Base-by-base conservation (phyloP, 2,113 vertebrate species). In the Lipophrys pholis region DNA sequence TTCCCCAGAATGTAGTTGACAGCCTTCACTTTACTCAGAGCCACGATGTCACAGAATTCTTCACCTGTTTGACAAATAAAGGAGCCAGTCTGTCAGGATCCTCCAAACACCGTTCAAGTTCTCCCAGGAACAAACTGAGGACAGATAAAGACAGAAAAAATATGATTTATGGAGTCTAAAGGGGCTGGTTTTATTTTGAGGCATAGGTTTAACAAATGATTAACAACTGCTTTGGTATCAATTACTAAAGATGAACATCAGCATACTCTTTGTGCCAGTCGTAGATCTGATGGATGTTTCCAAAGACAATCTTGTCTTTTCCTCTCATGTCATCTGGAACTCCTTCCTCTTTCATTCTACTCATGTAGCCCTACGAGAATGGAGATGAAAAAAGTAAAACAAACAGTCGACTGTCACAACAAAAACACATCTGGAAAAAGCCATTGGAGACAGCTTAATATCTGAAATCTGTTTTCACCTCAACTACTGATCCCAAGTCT, bases 221-320 rank as follows among this genome's bases (percentile, higher is more conserved):
- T 2, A 30, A 4, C 21, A 30, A 30, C 21, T 30, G 21, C 4
- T 30, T 30, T 30, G 21, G 21, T 30, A 30, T 30, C 21, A 30
- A 30, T 30, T 30, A 30, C 21, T 30, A 30, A 30, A 30, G 12
- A 41, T 62, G 14, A 48, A 1, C 8, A 38, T 38, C 6, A 35
- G 91, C 96, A 0, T 96, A 99, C 98, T 99, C 97, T 95, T 95
- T 95, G 95, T 99, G 98, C 98, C 97, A 99, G 91, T 99, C 98
- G 7, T 98, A 99, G 76, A 99, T 99, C 93, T 99, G 98, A 91
- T 98, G 97, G 87, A 99, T 98, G 90, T 99, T 99, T 89, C 98
- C 98, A 88, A 99, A 99, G 21, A 99, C 96, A 15, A 99, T 98
- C 93, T 99, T 99, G 92, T 99, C 97, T 93, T 99, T 99, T 76